A percentile compares a stretch with the other conserved stretches of the same genome.
Conservation (phyloP, 1,140 invertebrate genomes). For the Drosophila orena region DNA sequence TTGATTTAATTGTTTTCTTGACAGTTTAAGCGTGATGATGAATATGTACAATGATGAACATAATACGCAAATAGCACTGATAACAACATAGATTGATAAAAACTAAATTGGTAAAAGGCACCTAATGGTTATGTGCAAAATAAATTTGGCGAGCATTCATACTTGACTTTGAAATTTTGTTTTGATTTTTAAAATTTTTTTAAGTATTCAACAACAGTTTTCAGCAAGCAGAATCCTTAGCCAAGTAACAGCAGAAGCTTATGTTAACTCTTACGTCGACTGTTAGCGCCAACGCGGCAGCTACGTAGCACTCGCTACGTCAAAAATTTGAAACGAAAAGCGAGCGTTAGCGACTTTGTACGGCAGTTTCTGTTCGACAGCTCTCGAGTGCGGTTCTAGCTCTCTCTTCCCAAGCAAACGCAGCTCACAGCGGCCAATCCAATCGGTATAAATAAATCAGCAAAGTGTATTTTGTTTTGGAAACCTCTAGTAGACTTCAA, state of each 20-base stretch:
- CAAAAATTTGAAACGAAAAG: slow-evolving; percentile 63
- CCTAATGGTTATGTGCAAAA: no score
- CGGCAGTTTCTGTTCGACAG: slow-evolving; percentile 67
- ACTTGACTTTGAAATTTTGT: no score
- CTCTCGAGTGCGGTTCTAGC: slow-evolving; percentile 60
- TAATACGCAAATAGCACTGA: no score
- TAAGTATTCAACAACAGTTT: no score
- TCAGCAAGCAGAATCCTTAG: background rate
- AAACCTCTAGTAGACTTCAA: slow-evolving; percentile 42
- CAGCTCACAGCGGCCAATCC: slow-evolving; percentile 3
- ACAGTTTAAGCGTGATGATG: no score
- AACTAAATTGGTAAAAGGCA: no score
- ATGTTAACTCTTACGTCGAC: slow-evolving; percentile 15
- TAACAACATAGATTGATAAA: no score
- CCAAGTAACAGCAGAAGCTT: background rate
- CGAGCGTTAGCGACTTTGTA: slow-evolving; percentile 36
- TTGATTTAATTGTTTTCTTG: background rate
- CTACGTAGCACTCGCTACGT: slow-evolving; percentile 14
- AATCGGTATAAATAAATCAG: slow-evolving; percentile 11
- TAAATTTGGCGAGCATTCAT: no score
- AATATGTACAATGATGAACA: no score
- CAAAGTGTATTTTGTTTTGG: slow-evolving; percentile 52
- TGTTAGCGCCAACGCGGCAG: slow-evolving; percentile 31
- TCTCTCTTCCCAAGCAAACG: background rate
- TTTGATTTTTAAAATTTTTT: no score